A percentile compares a stretch with the other conserved stretches of the same genome.
phyloP scores from a whole-genome alignment of 2,113 vertebrate genomes.

The Sinocyclocheilus rhinocerous region DNA sequence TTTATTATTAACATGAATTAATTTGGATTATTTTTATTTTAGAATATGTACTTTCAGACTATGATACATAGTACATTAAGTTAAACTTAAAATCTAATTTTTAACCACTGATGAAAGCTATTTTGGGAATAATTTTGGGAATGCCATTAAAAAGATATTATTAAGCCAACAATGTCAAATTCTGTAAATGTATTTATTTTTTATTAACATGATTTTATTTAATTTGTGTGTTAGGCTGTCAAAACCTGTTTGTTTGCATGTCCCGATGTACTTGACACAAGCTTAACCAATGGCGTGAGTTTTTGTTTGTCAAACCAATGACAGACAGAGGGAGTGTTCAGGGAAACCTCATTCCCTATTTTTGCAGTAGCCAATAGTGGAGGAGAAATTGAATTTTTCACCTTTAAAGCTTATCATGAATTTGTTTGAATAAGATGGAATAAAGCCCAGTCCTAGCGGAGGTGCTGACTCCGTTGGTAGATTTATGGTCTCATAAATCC shows the following conservation, averaged over 20 bases:
- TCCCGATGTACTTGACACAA: background rate
- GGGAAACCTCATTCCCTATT: background rate
- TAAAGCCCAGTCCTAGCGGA: background rate
- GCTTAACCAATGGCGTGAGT: background rate
- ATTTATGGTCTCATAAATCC: constrained; percentile 3
- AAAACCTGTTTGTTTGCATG: background rate
- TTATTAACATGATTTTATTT: background rate
- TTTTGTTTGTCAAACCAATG: background rate
- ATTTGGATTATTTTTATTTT: too few species aligned
- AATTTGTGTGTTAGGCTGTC: background rate
- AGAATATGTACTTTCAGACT: too few species aligned
- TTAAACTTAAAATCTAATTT: too few species aligned
- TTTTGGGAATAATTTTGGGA: too few species aligned
- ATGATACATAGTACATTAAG: too few species aligned
- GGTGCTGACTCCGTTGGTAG: background rate
- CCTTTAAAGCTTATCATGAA: background rate
- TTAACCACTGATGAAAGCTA: too few species aligned
- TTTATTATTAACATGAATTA: too few species aligned
- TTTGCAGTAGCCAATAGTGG: background rate
- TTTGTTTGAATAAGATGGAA: background rate
- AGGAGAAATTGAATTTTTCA: background rate
- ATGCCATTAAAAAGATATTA: background rate
- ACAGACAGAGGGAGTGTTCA: background rate
- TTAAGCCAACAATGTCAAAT: background rate
- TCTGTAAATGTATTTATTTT: background rate